Base-by-base conservation (phyloP, 1,140 invertebrate species). In the Pseudachorutes palmiensis region DNA sequence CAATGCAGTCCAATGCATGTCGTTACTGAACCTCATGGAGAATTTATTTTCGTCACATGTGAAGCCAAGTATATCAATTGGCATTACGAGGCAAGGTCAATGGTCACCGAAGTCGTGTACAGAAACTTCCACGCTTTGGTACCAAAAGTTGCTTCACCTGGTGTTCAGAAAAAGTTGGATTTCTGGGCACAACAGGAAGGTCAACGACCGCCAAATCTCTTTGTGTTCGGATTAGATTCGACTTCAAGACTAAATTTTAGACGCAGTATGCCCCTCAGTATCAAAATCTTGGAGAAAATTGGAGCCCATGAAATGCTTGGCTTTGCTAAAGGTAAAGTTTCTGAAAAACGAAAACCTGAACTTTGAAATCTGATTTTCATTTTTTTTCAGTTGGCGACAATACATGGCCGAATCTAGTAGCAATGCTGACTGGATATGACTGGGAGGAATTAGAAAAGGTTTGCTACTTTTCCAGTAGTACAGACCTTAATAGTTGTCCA, bases 161-260 rank as follows among this genome's bases (percentile, higher is more conserved):
- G 32, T 12, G 26, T 45, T 31, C 48, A 57, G 32, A 22, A 57
- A n/a, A 66, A 60, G n/a, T 24, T 66, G 14, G 16, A 32, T 2
- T n/a, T 45, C 36, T 67, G 57, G 57, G 19, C 16, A 24, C 30
- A 49, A 24, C 28, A 9, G 19, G 41, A 61, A 62, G 60, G 58
- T 19, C n/a, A 1, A 2, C 5, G 29, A 1, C 48, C 64, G 1
- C 64, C 64, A n/a, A 72, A 69, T 66, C 64, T 72, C 0, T 24
- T 72, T 1, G 14, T 72, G 5, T 76, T 94, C 28, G 92, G 92
- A 0, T 81, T 95, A n/a, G 92, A 95, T 76, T 87, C 90, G 0
- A 83, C 94, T 1, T 95, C 92, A 0, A 82, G 91, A 59, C 80
- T 93, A 41, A 93, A 94, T 78, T 87, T 92, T 65, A 83, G 87